Base-by-base conservation (phyloP, 2,888 invertebrate genomes). In the Drosophila helvetica region DNA sequence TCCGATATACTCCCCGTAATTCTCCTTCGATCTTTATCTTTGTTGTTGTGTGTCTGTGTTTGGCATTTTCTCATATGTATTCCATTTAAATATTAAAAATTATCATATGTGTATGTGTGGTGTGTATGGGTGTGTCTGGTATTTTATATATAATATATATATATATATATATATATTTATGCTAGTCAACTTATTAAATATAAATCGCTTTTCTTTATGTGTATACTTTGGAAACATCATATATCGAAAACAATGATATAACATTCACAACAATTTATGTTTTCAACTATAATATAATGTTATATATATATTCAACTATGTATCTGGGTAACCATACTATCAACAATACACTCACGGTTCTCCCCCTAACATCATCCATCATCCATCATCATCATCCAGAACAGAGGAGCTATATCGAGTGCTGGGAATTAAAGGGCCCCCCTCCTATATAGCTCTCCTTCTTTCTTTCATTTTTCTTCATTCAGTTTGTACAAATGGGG, bases 201-300 rank as follows among this genome's bases (percentile, higher is more conserved):
- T 74, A 80, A 77, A 63, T 46, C 54, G 27, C 27, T 55, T 25
- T 56, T 62, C 7, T 7, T n/a, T 38, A 38, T 60, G 47, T 54
- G 53, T 51, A 56, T 62, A 52, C 42, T 53, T 72, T 42, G 72
- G 72, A 71, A 71, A 72, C 70, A 63, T 73, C 64, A 59, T 73
- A 73, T 73, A 74, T 73, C 85, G 81, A 67, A 81, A 84, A 86
- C 81, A 84, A 84, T 86, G 75, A 76, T 84, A 85, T 80, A 84
- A 86, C 85, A 80, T 86, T 86, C 79, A 80, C 87, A 82, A 82
- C 87, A 86, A 69, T 70, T 67, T 80, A 74, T 74, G 75, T 58
- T 38, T 38, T 38, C 6, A 38, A 38, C 53, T 65, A 47, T 48
- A 66, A 30, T 38, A 38, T 38, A 38, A 53, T 75, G 19, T 30